Conservation (phyloP, 2,888 invertebrate genomes). For the Platycnemis pennipes region DNA sequence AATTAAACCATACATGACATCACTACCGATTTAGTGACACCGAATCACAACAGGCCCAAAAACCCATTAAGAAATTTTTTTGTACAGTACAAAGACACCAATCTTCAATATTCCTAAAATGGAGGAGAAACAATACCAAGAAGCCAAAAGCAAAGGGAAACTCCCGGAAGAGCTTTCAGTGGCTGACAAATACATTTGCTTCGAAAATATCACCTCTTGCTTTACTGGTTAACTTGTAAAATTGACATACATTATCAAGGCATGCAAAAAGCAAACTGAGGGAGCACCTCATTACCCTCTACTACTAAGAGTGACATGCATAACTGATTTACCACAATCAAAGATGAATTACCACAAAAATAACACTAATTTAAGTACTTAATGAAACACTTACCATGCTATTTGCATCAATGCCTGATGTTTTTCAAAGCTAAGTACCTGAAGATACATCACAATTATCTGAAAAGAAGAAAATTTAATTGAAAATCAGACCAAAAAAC, state of each 20-base stretch:
- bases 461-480: conserved; percentile 76
- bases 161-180: neutral
- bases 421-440: conserved; percentile 93
- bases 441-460: conserved; percentile 96
- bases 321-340: too few species aligned
- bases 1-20: too few species aligned
- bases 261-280: neutral
- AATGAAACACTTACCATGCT: conserved; percentile 86
- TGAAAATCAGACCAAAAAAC: neutral
- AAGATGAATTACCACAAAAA: too few species aligned
- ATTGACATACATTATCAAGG: neutral
- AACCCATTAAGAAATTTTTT: too few species aligned
- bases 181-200: neutral
- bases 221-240: neutral
- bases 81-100: too few species aligned
- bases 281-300: neutral
- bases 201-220: neutral
- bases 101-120: neutral
- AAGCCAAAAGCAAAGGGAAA: neutral
- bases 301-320: neutral
- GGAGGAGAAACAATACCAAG: neutral
- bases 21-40: too few species aligned
- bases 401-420: conserved; percentile 95
- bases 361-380: neutral
- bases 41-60: too few species aligned